Conservation (phyloP, 2,888 invertebrate species). For the Phrixothrix hirtus region DNA sequence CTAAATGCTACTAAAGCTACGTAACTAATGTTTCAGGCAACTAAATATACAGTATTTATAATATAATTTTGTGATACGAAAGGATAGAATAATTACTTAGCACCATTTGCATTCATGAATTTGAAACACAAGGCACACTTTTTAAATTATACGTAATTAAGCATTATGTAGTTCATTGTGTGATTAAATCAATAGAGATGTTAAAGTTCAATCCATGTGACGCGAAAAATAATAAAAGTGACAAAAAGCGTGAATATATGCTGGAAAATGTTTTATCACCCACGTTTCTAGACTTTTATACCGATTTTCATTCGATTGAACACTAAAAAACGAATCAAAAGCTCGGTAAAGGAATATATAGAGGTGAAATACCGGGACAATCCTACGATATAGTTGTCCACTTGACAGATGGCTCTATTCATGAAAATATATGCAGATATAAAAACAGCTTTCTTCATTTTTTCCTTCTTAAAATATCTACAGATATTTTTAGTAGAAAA, state of each 20-base stretch:
- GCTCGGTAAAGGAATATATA: slow-evolving; percentile 44
- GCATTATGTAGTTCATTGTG: slow-evolving; percentile 18
- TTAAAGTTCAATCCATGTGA: slow-evolving; percentile 37
- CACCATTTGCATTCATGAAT: no score
- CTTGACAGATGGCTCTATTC: slow-evolving; percentile 38
- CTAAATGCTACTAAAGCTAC: no score
- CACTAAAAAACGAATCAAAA: slow-evolving; percentile 50
- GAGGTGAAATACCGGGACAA: slow-evolving; percentile 40
- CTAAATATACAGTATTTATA: no score
- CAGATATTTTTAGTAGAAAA: slow-evolving; percentile 22
- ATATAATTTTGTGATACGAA: no score
- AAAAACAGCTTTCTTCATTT: slow-evolving; percentile 34
- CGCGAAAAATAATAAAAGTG: slow-evolving; percentile 41
- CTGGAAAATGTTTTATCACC: slow-evolving; percentile 48
- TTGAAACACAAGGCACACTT: no score
- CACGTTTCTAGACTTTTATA: slow-evolving; percentile 49
- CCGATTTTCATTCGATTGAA: slow-evolving; percentile 52
- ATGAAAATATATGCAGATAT: slow-evolving; percentile 37
- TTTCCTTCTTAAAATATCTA: slow-evolving; percentile 26
- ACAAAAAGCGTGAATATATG: slow-evolving; percentile 38
- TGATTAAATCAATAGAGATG: slow-evolving; percentile 28
- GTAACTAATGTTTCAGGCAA: no score
- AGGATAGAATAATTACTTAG: no score
- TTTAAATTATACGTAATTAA: no score
- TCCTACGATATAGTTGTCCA: slow-evolving; percentile 37